A percentile compares a stretch with the other conserved stretches of the same genome.
These are phyloP conservation scores for Chironex yamaguchii DNA, from an alignment of 30 jellyfish, hydroid and myxozoan genomes.

Conservation along the genomic window DNA sequence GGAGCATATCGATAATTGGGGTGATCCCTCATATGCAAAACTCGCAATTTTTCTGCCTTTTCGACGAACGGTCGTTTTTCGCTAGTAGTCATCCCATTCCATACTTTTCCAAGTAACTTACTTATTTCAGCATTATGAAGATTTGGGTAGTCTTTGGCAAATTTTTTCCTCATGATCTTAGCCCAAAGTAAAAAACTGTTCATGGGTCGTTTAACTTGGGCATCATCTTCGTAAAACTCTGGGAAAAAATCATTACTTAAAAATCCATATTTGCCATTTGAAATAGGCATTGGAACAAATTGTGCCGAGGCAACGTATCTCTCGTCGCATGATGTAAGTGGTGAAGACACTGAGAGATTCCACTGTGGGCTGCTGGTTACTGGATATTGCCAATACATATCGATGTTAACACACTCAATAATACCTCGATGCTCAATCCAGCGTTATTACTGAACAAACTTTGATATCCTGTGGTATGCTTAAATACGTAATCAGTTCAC, in stretches of 20 bases:
- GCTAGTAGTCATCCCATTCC: slow-evolving; percentile 90
- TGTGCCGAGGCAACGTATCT: not conserved
- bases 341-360: not conserved
- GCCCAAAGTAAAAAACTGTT: slow-evolving; percentile 96
- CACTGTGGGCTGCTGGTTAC: not conserved
- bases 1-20: slow-evolving; percentile 98
- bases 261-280: not conserved
- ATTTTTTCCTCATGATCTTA: slow-evolving; percentile 91
- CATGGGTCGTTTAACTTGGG: slow-evolving; percentile 97
- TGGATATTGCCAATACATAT: not conserved
- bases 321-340: not conserved
- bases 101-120: slow-evolving; percentile 88
- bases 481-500: too few species aligned
- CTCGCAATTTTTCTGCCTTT: slow-evolving; percentile 90
- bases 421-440: not conserved
- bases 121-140: slow-evolving; percentile 97
- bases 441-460: too few species aligned
- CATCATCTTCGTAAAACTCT: slow-evolving; percentile 64
- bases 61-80: slow-evolving; percentile 97
- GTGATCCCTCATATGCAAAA: slow-evolving; percentile 87
- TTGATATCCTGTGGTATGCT: not conserved
- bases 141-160: slow-evolving; percentile 93
- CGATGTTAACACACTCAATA: not conserved
- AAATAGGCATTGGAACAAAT: not conserved
- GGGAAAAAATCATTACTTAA: not conserved